Percentiles rank a stretch among this genome's conserved stretches.
Conservation (phyloP, 1,140 invertebrate species). For the Periplaneta americana region DNA sequence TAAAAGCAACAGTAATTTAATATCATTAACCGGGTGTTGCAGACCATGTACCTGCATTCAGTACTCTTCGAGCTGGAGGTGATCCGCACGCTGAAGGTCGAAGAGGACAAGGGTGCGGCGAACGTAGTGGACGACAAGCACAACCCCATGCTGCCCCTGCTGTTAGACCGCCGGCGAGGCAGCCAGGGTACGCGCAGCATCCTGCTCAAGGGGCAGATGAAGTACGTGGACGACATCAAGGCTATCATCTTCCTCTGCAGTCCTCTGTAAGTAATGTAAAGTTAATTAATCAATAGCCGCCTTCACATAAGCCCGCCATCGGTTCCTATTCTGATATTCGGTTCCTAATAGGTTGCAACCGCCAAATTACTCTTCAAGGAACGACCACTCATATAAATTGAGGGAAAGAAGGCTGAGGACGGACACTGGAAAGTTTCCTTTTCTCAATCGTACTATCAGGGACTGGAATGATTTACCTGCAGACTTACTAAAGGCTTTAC, state of each 20-base stretch:
- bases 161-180: slow-evolving; percentile 43
- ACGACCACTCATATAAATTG: too few species aligned
- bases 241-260: slow-evolving; percentile 78
- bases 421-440: too few species aligned
- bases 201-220: slow-evolving; percentile 79
- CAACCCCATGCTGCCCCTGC: not conserved
- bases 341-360: not conserved
- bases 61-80: slow-evolving; percentile 73
- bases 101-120: not conserved
- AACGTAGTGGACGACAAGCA: not conserved
- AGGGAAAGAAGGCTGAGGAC: too few species aligned
- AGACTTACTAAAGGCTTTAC: too few species aligned
- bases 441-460: too few species aligned
- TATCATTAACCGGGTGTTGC: not conserved
- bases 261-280: slow-evolving; percentile 78
- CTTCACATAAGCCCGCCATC: too few species aligned
- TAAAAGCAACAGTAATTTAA: too few species aligned
- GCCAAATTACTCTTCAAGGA: too few species aligned
- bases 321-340: slow-evolving; percentile 11
- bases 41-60: slow-evolving; percentile 57
- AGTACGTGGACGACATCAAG: slow-evolving; percentile 70
- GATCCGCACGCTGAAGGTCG: slow-evolving; percentile 38
- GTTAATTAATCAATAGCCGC: too few species aligned
- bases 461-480: too few species aligned
- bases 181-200: slow-evolving; percentile 66